A percentile compares a stretch with the other conserved stretches of the same genome.
Conservation (phyloP, 2,113 vertebrate species). For the Mobula hypostoma region DNA sequence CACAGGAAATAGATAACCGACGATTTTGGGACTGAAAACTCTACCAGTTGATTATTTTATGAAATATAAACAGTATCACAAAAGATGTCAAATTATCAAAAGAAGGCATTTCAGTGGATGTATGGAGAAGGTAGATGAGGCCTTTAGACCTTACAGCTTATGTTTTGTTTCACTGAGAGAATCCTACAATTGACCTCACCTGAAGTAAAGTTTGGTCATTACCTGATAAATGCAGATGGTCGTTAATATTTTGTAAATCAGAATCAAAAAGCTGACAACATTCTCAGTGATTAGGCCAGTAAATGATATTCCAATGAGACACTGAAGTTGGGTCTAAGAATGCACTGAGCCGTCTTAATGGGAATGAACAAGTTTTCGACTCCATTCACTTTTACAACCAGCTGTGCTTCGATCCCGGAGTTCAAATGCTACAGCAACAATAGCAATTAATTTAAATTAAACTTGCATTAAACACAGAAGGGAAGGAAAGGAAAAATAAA, state of each 20-base stretch:
- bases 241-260: neutral
- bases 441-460: conserved; percentile 4
- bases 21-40: neutral
- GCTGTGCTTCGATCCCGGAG: neutral
- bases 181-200: neutral
- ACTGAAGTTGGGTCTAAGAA: neutral
- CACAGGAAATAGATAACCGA: neutral
- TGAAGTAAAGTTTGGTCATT: neutral
- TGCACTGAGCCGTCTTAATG: neutral
- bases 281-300: neutral
- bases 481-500: conserved; percentile 5
- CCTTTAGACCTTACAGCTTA: neutral
- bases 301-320: neutral
- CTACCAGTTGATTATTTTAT: neutral
- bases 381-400: conserved; percentile 21
- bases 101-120: neutral
- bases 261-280: conserved; percentile 5
- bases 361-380: conserved; percentile 13
- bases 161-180: neutral
- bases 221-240: neutral
- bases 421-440: conserved; percentile 28
- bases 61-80: neutral
- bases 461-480: neutral
- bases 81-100: neutral
- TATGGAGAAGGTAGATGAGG: too few relatives aligned